These are phyloP conservation scores for Oscheius sp. DNA, from an alignment of 2,888 invertebrate species.

Conservation along the genomic window DNA sequence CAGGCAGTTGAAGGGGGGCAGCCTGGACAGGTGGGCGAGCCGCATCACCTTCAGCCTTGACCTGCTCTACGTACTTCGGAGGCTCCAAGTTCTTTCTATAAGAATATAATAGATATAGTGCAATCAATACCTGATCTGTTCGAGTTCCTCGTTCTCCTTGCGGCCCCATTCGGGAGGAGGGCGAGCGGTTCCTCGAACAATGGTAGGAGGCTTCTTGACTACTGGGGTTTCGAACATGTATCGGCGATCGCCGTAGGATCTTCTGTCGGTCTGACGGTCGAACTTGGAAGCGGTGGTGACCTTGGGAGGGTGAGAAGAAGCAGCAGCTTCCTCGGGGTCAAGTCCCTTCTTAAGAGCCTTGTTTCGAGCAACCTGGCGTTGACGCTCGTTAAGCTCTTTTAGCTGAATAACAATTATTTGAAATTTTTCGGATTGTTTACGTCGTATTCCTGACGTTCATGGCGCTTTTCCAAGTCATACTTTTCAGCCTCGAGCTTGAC, in stretches of 20 bases:
- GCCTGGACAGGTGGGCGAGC: conserved; percentile 66
- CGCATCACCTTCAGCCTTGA: conserved; percentile 65
- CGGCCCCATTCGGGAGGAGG: conserved; percentile 70
- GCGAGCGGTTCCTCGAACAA: conserved; percentile 67
- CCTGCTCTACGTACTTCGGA: conserved; percentile 70
- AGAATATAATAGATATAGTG: not conserved
- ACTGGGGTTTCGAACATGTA: conserved; percentile 56
- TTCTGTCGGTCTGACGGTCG: conserved; percentile 86
- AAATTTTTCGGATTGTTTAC: conserved; percentile 35
- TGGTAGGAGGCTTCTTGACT: conserved; percentile 48
- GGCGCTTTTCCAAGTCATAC: conserved; percentile 70
- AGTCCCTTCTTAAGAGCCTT: conserved; percentile 70
- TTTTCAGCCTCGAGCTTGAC: conserved; percentile 69
- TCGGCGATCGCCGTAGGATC: conserved; percentile 61
- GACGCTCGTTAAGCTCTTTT: conserved; percentile 69
- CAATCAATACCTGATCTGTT: conserved; percentile 42
- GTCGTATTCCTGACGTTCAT: conserved; percentile 70
- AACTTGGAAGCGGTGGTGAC: conserved; percentile 89
- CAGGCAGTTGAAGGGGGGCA: conserved; percentile 63
- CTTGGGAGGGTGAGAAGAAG: conserved; percentile 74
- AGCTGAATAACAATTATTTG: conserved; percentile 46
- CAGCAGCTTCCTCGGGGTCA: conserved; percentile 67
- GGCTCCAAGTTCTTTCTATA: conserved; percentile 64
- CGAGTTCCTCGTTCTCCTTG: conserved; percentile 68
- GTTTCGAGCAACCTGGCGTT: conserved; percentile 69